phyloP scores from a whole-genome alignment of 2,113 vertebrate species.

The Pimephales promelas region DNA sequence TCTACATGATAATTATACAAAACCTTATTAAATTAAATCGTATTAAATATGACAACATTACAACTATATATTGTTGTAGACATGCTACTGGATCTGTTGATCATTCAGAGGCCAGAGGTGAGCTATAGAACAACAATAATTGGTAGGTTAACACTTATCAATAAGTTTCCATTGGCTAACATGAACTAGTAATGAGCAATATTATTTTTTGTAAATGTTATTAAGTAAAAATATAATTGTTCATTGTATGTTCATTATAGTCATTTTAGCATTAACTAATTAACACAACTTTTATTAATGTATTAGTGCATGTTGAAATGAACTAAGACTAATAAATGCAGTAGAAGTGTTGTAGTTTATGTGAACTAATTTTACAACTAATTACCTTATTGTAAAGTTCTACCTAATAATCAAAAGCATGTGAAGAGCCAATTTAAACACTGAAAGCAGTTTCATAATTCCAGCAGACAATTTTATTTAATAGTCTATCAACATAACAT shows the following conservation, averaged over 20 bases:
- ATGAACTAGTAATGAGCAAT: too few relatives aligned
- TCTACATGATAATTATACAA: background rate
- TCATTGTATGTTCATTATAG: background rate
- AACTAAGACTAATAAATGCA: background rate
- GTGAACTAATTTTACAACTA: too few relatives aligned
- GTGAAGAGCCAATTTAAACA: background rate
- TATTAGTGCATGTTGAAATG: background rate
- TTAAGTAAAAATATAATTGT: too few relatives aligned
- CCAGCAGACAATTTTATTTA: too few relatives aligned
- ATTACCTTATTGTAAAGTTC: too few relatives aligned
- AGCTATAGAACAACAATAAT: background rate
- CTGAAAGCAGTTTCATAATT: background rate
- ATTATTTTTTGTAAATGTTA: too few relatives aligned
- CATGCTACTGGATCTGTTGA: background rate
- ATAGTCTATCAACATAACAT: background rate
- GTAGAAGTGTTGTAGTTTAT: too few relatives aligned
- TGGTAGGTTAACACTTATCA: too few relatives aligned
- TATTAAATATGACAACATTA: conserved; percentile 24
- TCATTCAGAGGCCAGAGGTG: conserved; percentile 5
- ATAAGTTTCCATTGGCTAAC: too few relatives aligned
- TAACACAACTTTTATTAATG: background rate
- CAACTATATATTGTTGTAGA: background rate
- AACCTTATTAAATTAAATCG: conserved; percentile 3
- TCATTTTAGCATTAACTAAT: too few relatives aligned
- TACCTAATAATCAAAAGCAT: too few relatives aligned